Percentiles rank a stretch among this genome's conserved stretches.
phyloP scores from a whole-genome alignment of 2,888 invertebrate genomes.

The Pyrrhosoma nymphula region DNA sequence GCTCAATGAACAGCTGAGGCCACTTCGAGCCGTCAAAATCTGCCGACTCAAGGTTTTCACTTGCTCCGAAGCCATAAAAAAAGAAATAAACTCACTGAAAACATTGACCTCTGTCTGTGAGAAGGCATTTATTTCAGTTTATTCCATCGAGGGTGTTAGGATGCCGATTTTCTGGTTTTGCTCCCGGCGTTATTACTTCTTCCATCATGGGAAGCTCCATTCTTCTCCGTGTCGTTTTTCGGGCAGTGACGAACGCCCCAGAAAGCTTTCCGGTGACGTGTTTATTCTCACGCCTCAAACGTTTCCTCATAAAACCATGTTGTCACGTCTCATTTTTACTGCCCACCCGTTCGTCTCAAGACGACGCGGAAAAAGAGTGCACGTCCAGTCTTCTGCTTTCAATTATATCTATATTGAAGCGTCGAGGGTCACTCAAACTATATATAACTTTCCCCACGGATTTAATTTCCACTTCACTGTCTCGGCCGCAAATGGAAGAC shows the following conservation, averaged over 20 bases:
- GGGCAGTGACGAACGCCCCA: neutral
- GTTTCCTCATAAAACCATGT: neutral
- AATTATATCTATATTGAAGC: slow-evolving; percentile 1
- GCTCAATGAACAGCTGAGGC: neutral
- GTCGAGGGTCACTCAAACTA: neutral
- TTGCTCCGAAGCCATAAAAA: neutral
- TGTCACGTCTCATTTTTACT: neutral
- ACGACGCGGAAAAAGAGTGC: neutral
- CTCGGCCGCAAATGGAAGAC: neutral
- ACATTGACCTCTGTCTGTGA: neutral
- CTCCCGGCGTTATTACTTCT: neutral
- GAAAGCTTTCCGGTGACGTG: neutral
- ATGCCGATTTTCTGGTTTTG: neutral
- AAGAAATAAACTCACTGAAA: neutral
- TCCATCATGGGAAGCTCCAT: neutral
- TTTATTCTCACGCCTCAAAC: neutral
- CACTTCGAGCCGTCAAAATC: neutral
- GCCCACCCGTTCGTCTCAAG: neutral
- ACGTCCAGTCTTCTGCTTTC: neutral
- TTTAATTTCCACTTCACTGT: neutral
- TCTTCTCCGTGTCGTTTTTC: neutral
- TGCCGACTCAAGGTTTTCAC: neutral
- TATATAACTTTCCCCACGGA: neutral
- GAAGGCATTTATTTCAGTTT: neutral
- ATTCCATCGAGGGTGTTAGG: neutral